Evolutionary conservation across 2,888 invertebrate genomes (phyloP).

Genomic region (Cephalotes varians): DNA sequence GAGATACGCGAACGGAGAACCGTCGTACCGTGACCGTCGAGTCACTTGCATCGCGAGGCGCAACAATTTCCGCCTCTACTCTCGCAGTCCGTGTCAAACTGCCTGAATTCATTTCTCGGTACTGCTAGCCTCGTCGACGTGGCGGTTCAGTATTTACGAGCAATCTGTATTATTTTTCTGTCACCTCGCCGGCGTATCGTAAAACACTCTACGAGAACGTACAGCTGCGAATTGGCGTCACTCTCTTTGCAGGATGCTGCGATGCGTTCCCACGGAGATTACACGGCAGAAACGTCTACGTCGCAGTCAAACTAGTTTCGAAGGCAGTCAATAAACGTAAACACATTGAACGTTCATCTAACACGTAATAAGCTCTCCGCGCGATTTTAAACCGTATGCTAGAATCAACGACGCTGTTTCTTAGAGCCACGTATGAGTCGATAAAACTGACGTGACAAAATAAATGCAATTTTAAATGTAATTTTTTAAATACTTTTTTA

Average conservation of each 20-base stretch:
- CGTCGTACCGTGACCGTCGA: background rate
- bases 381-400: background rate
- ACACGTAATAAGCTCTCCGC: slow-evolving; percentile 5
- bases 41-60: background rate
- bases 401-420: background rate
- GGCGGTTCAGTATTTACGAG: background rate
- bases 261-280: slow-evolving; percentile 35
- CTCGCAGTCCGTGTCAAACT: background rate
- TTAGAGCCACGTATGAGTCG: no score
- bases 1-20: background rate
- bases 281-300: background rate
- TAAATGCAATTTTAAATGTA: background rate
- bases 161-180: slow-evolving; percentile 30
- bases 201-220: slow-evolving; percentile 12
- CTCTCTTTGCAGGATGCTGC: slow-evolving; percentile 2
- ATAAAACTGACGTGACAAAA: background rate
- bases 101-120: background rate
- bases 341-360: background rate
- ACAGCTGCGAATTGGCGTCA: background rate
- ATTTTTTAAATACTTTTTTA: background rate
- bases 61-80: slow-evolving; percentile 2
- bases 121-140: background rate
- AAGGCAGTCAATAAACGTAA: slow-evolving; percentile 11
- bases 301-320: slow-evolving; percentile 31
- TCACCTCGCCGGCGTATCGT: slow-evolving; percentile 4